Conservation (phyloP, 1,140 invertebrate species). For the Gyrodactylus salaris region DNA sequence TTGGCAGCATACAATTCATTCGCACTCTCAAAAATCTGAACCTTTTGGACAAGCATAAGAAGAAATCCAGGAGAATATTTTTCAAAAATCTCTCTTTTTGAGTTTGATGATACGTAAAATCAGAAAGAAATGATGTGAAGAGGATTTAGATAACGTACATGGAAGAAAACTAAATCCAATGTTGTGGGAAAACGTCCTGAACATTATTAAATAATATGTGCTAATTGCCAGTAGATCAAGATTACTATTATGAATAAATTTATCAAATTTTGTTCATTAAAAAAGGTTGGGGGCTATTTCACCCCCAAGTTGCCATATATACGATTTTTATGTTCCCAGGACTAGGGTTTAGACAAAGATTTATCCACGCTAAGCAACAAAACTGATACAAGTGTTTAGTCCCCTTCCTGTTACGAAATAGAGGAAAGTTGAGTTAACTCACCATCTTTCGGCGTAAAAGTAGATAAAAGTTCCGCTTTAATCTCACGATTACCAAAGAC, state of each 20-base stretch:
- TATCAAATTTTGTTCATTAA: no score
- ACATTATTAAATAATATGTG: no score
- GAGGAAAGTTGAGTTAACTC: not conserved
- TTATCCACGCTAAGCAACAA: not conserved
- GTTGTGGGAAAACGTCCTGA: not conserved
- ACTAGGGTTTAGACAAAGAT: not conserved
- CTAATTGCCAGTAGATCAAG: no score
- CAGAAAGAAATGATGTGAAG: not conserved
- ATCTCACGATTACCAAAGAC: conserved; percentile 50
- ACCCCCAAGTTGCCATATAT: not conserved
- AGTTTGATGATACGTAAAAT: not conserved
- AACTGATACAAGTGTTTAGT: not conserved
- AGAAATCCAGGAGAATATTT: not conserved
- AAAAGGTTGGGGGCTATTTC: no score
- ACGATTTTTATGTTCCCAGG: not conserved
- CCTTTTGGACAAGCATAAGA: not conserved
- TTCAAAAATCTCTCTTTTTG: not conserved
- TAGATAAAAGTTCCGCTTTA: conserved; percentile 13
- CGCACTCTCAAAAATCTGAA: not conserved
- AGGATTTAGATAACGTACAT: not conserved
- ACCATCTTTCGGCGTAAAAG: not conserved
- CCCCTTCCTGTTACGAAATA: not conserved
- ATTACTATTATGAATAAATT: no score
- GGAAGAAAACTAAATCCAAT: not conserved
- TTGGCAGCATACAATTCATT: not conserved